These are phyloP conservation scores for Apeira syringaria DNA, from an alignment of 2,888 invertebrate genomes.

Conservation along the genomic window DNA sequence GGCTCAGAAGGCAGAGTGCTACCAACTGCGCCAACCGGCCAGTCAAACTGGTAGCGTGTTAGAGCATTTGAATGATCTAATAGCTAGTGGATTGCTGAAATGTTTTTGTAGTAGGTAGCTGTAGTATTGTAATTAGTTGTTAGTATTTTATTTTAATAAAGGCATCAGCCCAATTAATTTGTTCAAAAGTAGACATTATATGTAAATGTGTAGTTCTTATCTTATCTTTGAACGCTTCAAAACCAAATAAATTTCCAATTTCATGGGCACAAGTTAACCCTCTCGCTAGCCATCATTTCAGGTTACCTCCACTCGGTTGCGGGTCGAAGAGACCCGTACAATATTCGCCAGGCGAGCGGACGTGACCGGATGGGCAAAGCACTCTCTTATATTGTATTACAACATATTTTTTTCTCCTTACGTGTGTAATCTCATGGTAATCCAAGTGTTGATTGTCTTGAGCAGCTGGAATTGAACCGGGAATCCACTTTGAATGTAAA, in stretches of 20 bases:
- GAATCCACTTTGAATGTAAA: constrained; percentile 32
- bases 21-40: no score
- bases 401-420: constrained; percentile 37
- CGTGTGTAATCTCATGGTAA: constrained; percentile 37
- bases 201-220: no score
- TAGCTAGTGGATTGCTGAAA: no score
- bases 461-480: constrained; percentile 28
- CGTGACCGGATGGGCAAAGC: constrained; percentile 37
- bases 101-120: no score
- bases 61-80: no score
- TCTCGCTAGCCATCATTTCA: constrained; percentile 14
- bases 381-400: constrained; percentile 39
- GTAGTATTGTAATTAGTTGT: no score
- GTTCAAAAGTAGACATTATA: no score
- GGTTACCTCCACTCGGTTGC: constrained; percentile 10
- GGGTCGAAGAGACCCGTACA: constrained; percentile 19
- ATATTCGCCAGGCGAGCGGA: constrained; percentile 21
- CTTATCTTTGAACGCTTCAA: no score
- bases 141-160: no score
- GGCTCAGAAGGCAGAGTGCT: no score
- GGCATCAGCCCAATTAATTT: no score
- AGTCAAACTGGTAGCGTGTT: no score
- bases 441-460: constrained; percentile 35
- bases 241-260: constrained; percentile 5
- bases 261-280: constrained; percentile 16